Conservation (phyloP, 2,113 vertebrate genomes). For the cattle (Bos taurus) region ARS-UCD2.0 NC_037350.1:26594501-26595000, state of each 20-base stretch:
- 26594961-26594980: background rate
- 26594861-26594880: background rate
- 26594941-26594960: background rate
- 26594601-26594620: no score
- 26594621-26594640: no score
- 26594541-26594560: no score
- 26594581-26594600: no score
- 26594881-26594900: background rate
- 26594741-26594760: background rate
- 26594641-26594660: background rate
- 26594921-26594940: background rate
- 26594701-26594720: background rate
- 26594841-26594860: background rate
- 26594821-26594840: background rate
- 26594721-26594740: background rate
- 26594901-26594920: background rate
- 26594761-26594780: accelerated
- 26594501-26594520: no score
- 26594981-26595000: background rate
- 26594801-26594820: background rate
- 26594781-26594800: background rate
- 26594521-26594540: no score
- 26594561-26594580: no score
- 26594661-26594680: background rate
- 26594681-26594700: background rate